A percentile compares a stretch with the other conserved stretches of the same genome.
Conservation (phyloP, 2,797 vertebrate genomes). For the Melanotaenia parkinsoni region DNA sequence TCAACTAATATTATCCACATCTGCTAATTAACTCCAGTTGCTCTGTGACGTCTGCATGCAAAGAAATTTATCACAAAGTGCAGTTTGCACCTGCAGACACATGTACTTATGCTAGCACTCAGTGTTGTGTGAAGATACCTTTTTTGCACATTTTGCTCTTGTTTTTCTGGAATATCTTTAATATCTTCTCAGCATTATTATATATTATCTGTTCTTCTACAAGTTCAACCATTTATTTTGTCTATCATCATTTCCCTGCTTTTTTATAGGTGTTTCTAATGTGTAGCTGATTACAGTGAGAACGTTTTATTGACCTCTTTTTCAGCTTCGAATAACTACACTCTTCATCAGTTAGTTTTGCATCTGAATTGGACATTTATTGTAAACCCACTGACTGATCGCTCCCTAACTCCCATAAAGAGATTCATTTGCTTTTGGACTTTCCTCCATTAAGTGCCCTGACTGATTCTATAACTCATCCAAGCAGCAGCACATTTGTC, state of each 20-base stretch:
- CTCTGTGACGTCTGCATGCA: too few relatives aligned
- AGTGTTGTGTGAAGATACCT: too few relatives aligned
- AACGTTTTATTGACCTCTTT: background rate
- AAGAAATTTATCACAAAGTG: background rate
- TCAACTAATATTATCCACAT: background rate
- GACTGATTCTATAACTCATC: slow-evolving; percentile 45
- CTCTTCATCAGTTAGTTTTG: slow-evolving; percentile 4
- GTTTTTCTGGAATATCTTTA: background rate
- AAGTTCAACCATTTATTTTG: background rate
- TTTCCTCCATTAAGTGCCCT: slow-evolving; percentile 44
- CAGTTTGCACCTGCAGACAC: slow-evolving; percentile 17
- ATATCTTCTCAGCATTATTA: background rate
- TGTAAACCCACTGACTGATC: slow-evolving; percentile 34
- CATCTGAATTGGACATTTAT: slow-evolving; percentile 17
- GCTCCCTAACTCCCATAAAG: slow-evolving; percentile 7
- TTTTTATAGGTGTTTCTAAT: too few relatives aligned
- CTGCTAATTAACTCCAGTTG: background rate
- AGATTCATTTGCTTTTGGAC: slow-evolving; percentile 37
- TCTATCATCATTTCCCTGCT: background rate
- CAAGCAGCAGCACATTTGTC: slow-evolving; percentile 68
- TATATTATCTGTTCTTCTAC: background rate
- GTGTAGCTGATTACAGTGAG: background rate
- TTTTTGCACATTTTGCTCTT: background rate
- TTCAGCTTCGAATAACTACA: slow-evolving; percentile 11
- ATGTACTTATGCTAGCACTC: background rate